Evolutionary conservation across 2,113 vertebrate species (phyloP), one percentile per base, ranked within the genome.

Genomic region (Aythya baeri): DNA sequence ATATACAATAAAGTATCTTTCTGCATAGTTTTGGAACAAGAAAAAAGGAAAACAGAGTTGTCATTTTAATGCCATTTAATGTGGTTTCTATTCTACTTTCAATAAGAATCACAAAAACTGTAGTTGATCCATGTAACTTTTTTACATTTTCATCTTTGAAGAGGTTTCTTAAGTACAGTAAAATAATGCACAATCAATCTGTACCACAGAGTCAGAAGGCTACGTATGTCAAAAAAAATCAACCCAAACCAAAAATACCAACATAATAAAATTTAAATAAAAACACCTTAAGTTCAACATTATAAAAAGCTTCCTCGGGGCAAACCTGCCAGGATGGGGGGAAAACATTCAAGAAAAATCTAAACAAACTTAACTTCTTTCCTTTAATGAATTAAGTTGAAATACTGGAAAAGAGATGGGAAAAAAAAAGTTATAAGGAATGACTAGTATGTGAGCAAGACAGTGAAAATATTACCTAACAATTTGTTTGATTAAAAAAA

Each of bases 51-150:
- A 84, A 50, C 7, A 17, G 7, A 88, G 80, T 31, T 91, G 52
- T 46, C 55, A 90, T 1, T 15, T 88, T 55, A 81, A 29, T 91
- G 57, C 32, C 54, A 58, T 92, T 91, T 96, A 78, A 81, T 88
- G 80, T 76, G 82, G 91, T 88, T 95, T 90, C 66, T 73, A 38
- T 86, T 93, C 55, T 88, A 26, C 72, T 88, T 89, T 65, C 46
- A 57, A 44, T 23, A 67, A 82, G 50, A 94, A 75, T 59, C 20
- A 72, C 49, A 29, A 89, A 95, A 91, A 71, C 50, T 63, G 43
- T 59, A 71, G 74, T 46, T 73, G 31, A 86, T 50, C 10, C 61
- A 31, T 86, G 63, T 59, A 70, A 66, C 23, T 49, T 88, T 73
- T 85, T 66, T 63, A 1, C 70, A 70, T 84, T 85, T 86, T 26